A percentile compares a stretch with the other conserved stretches of the same genome.
Conservation (phyloP, 2,113 vertebrate genomes). For the Microcebus griseorufus region DNA sequence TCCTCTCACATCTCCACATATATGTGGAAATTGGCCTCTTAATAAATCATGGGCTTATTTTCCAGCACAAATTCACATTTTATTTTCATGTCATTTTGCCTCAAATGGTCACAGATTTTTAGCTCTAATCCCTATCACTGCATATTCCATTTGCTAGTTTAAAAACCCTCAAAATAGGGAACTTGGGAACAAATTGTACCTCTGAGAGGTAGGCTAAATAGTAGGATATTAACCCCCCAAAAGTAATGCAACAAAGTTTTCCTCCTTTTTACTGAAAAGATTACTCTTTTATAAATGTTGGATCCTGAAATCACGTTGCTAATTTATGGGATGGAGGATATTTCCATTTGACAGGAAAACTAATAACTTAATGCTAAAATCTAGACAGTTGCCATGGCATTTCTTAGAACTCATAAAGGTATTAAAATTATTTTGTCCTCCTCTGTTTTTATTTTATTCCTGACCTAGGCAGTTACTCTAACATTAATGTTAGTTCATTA, state of each 20-base stretch:
- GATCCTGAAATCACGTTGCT: not conserved
- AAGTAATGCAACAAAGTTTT: not conserved
- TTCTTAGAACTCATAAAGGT: constrained; percentile 52
- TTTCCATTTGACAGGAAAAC: constrained; percentile 49
- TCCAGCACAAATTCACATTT: constrained; percentile 3
- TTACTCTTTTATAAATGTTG: constrained; percentile 24
- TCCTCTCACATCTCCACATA: not conserved
- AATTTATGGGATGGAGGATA: not conserved
- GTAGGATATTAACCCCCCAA: not conserved
- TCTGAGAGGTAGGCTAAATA: not conserved
- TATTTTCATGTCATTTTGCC: constrained; percentile 23
- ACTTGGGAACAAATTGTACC: not conserved
- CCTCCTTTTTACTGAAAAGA: not conserved
- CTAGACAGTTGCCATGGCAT: not conserved
- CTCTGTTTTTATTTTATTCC: constrained; percentile 27
- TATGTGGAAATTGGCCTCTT: constrained; percentile 18
- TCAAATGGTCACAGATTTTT: constrained; percentile 44
- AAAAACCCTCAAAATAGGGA: not conserved
- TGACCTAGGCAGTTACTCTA: constrained; percentile 20
- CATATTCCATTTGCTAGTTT: not conserved
- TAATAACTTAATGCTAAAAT: constrained; percentile 16
- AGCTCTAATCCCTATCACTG: not conserved
- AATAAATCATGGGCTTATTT: not conserved
- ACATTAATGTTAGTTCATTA: not conserved
- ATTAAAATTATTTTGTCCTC: not conserved